A percentile compares a stretch with the other conserved stretches of the same genome.
These are phyloP conservation scores for Hemichromis elongatus DNA, from an alignment of 2,113 vertebrate genomes.

Conservation along the genomic window DNA sequence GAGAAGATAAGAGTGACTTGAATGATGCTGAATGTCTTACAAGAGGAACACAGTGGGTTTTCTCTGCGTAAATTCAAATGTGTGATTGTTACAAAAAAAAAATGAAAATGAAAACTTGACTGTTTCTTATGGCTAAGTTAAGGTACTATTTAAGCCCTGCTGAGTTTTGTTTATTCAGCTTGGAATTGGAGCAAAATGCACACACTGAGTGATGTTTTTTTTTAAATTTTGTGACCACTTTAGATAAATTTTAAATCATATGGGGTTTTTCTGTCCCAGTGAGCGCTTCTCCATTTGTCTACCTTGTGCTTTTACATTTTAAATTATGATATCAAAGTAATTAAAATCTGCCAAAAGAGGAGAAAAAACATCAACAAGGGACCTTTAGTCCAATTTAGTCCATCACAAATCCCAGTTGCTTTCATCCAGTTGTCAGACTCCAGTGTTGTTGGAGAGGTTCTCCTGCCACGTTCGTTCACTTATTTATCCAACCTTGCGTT, in stretches of 20 bases:
- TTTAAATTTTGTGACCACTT: conserved; percentile 10
- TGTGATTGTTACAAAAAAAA: not conserved
- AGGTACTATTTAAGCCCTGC: not conserved
- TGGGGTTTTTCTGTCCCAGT: not conserved
- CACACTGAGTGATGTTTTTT: not conserved
- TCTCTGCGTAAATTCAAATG: not conserved
- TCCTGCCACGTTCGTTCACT: conserved; percentile 11
- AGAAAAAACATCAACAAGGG: not conserved
- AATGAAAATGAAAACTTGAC: not conserved
- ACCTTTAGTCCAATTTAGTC: conserved; percentile 27
- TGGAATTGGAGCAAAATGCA: not conserved
- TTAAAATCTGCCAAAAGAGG: conserved; percentile 7
- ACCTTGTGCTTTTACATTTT: not conserved
- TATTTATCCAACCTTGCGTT: conserved; percentile 49
- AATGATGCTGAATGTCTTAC: not conserved
- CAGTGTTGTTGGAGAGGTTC: not conserved
- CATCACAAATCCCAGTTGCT: conserved; percentile 22
- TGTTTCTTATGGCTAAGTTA: not conserved
- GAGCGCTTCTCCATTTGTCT: not conserved
- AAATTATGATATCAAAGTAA: conserved; percentile 25
- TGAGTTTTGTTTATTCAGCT: not conserved
- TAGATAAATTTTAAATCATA: conserved; percentile 15
- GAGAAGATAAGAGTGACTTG: not conserved
- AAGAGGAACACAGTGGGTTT: not conserved
- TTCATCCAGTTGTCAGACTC: conserved; percentile 6